phyloP scores from a whole-genome alignment of 2,113 vertebrate genomes.

The Synchiropus splendidus region DNA sequence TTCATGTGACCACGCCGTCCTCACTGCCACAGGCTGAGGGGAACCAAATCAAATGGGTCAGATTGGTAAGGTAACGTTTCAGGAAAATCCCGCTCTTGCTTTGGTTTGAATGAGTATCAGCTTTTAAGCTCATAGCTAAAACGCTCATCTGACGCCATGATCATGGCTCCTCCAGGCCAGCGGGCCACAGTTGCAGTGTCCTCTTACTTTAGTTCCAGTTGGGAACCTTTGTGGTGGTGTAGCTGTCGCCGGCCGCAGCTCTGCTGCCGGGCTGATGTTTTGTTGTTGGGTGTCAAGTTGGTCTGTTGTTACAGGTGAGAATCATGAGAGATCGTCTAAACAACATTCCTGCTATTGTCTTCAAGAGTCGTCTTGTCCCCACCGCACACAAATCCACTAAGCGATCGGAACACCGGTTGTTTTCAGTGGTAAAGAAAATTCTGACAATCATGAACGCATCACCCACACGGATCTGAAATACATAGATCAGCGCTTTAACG shows the following conservation, averaged over 20 bases:
- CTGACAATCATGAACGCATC: no score
- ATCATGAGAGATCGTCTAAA: constrained; percentile 15
- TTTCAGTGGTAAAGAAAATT: no score
- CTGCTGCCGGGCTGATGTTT: constrained; percentile 13
- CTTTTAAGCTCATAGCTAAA: constrained; percentile 20
- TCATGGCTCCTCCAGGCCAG: constrained; percentile 11
- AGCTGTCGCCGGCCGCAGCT: neutral
- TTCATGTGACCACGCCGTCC: neutral
- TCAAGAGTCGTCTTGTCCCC: no score
- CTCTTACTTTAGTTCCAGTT: constrained; percentile 40
- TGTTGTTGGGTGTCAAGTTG: constrained; percentile 32
- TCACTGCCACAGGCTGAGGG: constrained; percentile 2
- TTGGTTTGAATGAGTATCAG: constrained; percentile 17
- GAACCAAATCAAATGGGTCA: constrained; percentile 19
- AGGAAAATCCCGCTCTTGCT: constrained; percentile 27
- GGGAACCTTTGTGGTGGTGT: constrained; percentile 3
- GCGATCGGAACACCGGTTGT: no score
- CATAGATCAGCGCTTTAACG: no score
- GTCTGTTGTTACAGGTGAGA: constrained; percentile 23
- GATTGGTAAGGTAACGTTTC: constrained; percentile 33
- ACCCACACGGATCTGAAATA: no score
- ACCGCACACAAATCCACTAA: no score
- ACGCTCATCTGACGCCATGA: constrained; percentile 22
- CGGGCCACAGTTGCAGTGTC: constrained; percentile 26
- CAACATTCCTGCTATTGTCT: constrained; percentile 33